phyloP scores from a whole-genome alignment of 2,113 vertebrate genomes.

The Carollia perspicillata region DNA sequence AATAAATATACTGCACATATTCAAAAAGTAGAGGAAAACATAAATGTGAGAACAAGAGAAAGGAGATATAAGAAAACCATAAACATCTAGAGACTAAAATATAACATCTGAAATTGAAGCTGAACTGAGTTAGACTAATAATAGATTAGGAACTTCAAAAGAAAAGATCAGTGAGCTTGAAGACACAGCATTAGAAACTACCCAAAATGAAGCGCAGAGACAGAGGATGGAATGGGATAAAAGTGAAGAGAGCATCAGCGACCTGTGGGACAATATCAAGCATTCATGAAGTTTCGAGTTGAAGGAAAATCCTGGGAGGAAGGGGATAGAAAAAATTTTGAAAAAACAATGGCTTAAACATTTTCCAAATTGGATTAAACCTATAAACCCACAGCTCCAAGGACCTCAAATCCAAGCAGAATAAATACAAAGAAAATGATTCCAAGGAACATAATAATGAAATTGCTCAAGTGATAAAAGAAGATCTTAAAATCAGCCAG shows the following conservation, averaged over 20 bases:
- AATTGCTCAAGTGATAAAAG: background rate
- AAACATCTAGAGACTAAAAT: background rate
- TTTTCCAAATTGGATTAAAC: background rate
- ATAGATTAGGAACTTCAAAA: background rate
- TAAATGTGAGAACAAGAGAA: background rate
- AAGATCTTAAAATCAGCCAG: background rate
- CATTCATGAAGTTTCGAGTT: background rate
- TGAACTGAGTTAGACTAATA: background rate
- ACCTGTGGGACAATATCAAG: background rate
- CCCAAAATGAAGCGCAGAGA: background rate
- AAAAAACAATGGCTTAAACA: background rate
- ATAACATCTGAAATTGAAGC: background rate
- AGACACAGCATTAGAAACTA: background rate
- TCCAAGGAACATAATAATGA: background rate
- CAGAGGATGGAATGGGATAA: background rate
- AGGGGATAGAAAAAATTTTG: background rate
- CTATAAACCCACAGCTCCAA: background rate
- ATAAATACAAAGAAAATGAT: background rate
- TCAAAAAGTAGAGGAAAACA: background rate
- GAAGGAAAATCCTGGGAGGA: background rate
- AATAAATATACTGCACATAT: background rate
- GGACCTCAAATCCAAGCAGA: background rate
- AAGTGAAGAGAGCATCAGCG: background rate
- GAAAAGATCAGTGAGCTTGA: background rate
- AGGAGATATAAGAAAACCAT: background rate